These are phyloP conservation scores for Caenorhabditis uteleia DNA, from an alignment of 2,888 invertebrate genomes.

Conservation along the genomic window DNA sequence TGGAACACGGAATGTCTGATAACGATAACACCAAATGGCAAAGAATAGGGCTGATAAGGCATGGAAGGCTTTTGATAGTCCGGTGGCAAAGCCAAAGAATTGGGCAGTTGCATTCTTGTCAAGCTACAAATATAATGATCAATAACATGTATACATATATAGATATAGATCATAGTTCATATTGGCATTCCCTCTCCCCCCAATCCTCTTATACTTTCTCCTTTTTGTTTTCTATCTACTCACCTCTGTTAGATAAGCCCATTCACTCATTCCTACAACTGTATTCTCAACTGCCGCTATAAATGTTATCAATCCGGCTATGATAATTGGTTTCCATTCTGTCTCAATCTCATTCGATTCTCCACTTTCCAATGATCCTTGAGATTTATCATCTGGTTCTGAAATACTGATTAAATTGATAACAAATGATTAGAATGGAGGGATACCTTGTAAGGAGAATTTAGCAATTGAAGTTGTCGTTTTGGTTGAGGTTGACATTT, in stretches of 20 bases:
- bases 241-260: conserved; percentile 52
- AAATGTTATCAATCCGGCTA: conserved; percentile 42
- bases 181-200: too few relatives aligned
- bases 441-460: too few relatives aligned
- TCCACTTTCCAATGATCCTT: too few relatives aligned
- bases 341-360: background rate
- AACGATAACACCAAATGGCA: conserved; percentile 42
- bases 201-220: too few relatives aligned
- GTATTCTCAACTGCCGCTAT: conserved; percentile 50
- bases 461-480: too few relatives aligned
- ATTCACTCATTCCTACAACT: conserved; percentile 51
- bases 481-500: too few relatives aligned
- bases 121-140: conserved; percentile 35
- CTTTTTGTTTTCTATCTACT: too few relatives aligned
- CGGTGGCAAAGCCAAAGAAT: conserved; percentile 50
- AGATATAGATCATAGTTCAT: too few relatives aligned
- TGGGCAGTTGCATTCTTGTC: conserved; percentile 46
- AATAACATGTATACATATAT: too few relatives aligned
- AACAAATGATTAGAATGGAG: too few relatives aligned
- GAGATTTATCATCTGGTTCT: background rate
- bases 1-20: conserved; percentile 25
- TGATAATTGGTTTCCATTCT: conserved; percentile 22
- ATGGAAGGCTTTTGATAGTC: conserved; percentile 46
- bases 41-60: conserved; percentile 48
- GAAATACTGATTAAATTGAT: background rate